Evolutionary conservation across 2,797 vertebrate species (phyloP), one percentile per base, ranked within the genome.

Genomic region (Sebastes miniatus): DNA sequence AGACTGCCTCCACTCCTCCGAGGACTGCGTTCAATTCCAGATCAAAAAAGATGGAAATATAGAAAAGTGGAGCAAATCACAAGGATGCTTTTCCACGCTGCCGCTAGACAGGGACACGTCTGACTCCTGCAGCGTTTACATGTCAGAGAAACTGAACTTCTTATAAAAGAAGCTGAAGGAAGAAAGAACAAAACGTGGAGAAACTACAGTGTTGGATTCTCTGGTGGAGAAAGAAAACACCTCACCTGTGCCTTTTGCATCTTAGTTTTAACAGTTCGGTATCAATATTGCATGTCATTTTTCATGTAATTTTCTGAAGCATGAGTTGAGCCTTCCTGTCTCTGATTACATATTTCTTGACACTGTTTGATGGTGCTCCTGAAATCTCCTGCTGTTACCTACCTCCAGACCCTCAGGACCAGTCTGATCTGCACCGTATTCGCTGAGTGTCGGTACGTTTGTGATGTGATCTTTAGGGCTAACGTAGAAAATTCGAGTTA

Each of bases 381-480:
- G 66, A 85, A 77, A 73, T 87, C 62, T 83, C 69, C 81, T 80
- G 77, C 83, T 89, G 43, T 87, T 90, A 88, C 88, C 93, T 95
- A 95, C 93, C 93, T 94, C 94, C 74, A 80, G 83, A 91, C 89
- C 92, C 93, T 95, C 94, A 94, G 94, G 93, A 93, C 86, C 85
- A 89, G 81, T 76, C 59, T 84, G 66, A 89, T 73, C 87, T 87
- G 79, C 86, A 84, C 74, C 91, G 84, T 86, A 78, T 87, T 85
- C 87, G 18, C 73, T 70, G 76, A 79, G 65, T 84, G 69, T 65
- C 47, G 18, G 65, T 89, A 4, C 72, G 29, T 79, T 43, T 78
- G 67, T 82, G 62, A 64, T 57, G 52, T 70, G 24, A 82, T 75
- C 16, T 69, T 43, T 79, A 82, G 76, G 82, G 69, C 71, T 84